A percentile compares a stretch with the other conserved stretches of the same genome.
These are phyloP conservation scores for Cariama cristata DNA, from an alignment of 2,113 vertebrate species.

Conservation along the genomic window DNA sequence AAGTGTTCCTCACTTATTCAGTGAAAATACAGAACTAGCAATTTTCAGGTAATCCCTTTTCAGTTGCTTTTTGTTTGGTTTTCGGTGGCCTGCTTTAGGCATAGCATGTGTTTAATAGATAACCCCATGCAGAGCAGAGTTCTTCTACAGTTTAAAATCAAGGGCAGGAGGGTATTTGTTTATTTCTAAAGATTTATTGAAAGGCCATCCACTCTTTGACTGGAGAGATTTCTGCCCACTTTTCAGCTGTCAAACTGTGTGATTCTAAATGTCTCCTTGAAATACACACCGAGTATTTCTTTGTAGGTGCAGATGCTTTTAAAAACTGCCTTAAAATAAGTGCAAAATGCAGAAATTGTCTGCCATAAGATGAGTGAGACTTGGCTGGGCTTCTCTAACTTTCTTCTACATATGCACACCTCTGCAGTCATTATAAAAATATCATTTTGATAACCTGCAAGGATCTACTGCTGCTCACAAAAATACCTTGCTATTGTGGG, in stretches of 20 bases:
- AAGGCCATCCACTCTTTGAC: not conserved
- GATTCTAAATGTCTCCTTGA: conserved; percentile 18
- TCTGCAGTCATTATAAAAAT: conserved; percentile 13
- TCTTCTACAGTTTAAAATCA: not conserved
- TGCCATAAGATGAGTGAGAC: conserved; percentile 39
- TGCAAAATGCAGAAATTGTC: conserved; percentile 21
- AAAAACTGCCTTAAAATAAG: conserved; percentile 38
- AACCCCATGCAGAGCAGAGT: not conserved
- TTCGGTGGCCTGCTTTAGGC: not conserved
- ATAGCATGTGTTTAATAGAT: not conserved
- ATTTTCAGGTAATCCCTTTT: not conserved
- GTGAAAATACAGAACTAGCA: not conserved
- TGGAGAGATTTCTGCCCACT: not conserved
- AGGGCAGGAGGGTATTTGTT: accelerated
- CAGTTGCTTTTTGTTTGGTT: not conserved
- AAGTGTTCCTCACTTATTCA: not conserved
- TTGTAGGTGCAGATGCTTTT: conserved; percentile 28
- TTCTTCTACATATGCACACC: conserved; percentile 21
- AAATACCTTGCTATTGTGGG: not conserved
- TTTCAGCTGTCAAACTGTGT: not conserved
- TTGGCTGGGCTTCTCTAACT: conserved; percentile 17
- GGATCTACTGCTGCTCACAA: not conserved
- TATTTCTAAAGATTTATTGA: not conserved
- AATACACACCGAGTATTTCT: conserved; percentile 2
- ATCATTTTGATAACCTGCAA: not conserved